Evolutionary conservation across 2,113 vertebrate genomes (phyloP).

Genomic region (Amia ocellicauda): DNA sequence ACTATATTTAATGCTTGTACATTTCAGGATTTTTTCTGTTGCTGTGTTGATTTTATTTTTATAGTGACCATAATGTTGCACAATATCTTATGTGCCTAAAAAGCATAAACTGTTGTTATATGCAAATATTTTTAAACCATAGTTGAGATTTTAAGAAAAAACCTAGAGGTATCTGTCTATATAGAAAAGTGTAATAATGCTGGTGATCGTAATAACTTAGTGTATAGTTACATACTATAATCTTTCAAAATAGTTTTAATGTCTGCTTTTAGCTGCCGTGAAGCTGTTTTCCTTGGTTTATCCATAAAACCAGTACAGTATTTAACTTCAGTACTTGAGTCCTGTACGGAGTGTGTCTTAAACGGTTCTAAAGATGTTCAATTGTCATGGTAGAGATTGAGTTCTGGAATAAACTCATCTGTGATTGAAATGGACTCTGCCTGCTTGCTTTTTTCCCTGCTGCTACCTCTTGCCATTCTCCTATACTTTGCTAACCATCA

Average conservation of each 20-base stretch:
- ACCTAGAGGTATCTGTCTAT: constrained; percentile 33
- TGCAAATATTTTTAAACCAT: constrained; percentile 40
- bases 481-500: constrained; percentile 21
- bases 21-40: constrained; percentile 26
- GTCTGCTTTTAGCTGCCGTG: constrained; percentile 4
- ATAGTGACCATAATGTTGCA: constrained; percentile 37
- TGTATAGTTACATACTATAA: constrained; percentile 11
- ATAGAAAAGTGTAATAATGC: background rate
- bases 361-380: constrained; percentile 40
- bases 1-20: constrained; percentile 38
- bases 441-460: constrained; percentile 53
- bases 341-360: constrained; percentile 25
- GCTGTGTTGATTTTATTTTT: constrained; percentile 46
- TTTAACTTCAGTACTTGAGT: background rate
- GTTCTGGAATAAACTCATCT: constrained; percentile 62
- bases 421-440: constrained; percentile 41
- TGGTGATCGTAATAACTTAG: background rate
- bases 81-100: constrained; percentile 56
- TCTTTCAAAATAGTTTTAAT: constrained; percentile 24
- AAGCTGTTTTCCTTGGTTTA: constrained; percentile 17
- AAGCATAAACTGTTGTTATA: constrained; percentile 32
- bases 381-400: constrained; percentile 44
- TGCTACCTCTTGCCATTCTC: constrained; percentile 32
- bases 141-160: constrained; percentile 33
- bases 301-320: background rate